Evolutionary conservation across 2,797 vertebrate genomes (phyloP), one percentile per base, ranked within the genome.

Genomic region (Darevskia mixta): DNA sequence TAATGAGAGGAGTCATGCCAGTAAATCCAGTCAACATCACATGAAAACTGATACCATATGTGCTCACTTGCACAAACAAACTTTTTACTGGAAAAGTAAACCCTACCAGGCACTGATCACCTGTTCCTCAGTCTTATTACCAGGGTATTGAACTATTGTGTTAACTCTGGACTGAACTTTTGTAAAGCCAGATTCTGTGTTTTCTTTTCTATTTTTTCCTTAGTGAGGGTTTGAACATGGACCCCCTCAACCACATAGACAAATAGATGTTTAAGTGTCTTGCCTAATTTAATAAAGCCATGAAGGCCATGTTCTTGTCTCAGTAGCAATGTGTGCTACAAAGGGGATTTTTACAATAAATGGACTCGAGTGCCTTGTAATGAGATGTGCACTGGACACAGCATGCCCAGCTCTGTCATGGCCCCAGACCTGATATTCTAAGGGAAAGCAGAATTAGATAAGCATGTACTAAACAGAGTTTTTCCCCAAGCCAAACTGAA

Each of bases 11-110:
- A 71, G 41, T 82, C 81, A 83, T 92, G 92, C 77, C 87, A 93
- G 20, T 80, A 66, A 90, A 89, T 88, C 87, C 90, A 91, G 91
- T 94, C 77, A 49, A 2, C 79, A 85, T 90, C 89, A 93, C 87
- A 87, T 41, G 58, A 79, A 93, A 86, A 83, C 79, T 78, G 85
- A 89, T 90, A 89, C 90, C 86, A 87, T 86, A 88, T 92, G 90
- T 88, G 87, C 77, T 86, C 90, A 86, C 88, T 89, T 87, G 27
- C 79, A 85, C 61, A 49, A 92, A 84, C 66, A 49, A 92, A 84
- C 66, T 79, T 71, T 6, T 29, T 23, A 11, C 17, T 64, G 61
- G 20, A 8, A 82, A 87, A 8, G 61, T 88, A 61, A 80, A 66
- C 81, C 91, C 83, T 82, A 9, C 75, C 49, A 88, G 38, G 77